phyloP scores from a whole-genome alignment of 23 tunicate genomes.

The Styela clava region DNA sequence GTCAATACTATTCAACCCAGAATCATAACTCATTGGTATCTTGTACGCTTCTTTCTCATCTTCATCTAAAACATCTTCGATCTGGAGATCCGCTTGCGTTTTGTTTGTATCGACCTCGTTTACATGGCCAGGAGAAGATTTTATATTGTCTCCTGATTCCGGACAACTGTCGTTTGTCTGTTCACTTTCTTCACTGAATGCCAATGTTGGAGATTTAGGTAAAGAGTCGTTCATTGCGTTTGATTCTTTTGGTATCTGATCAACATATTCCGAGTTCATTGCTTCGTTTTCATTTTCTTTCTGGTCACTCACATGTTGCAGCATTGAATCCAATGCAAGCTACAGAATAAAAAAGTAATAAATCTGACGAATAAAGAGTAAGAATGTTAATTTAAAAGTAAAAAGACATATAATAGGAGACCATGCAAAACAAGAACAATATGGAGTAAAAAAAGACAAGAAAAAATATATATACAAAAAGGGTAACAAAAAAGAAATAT shows the following conservation, averaged over 20 bases:
- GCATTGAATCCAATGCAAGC: not conserved
- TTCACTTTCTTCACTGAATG: not conserved
- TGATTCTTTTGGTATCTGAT: too few species aligned
- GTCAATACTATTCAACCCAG: slow-evolving; percentile 87
- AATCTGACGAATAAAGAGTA: not conserved
- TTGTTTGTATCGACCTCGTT: not conserved
- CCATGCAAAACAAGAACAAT: not conserved
- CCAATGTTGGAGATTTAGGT: not conserved
- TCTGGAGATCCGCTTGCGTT: not conserved
- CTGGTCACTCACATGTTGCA: not conserved
- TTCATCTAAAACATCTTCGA: not conserved
- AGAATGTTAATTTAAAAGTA: too few species aligned
- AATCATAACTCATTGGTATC: slow-evolving; percentile 78
- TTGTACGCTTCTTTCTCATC: slow-evolving; percentile 6
- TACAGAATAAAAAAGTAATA: not conserved
- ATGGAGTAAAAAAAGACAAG: too few species aligned
- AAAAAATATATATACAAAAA: too few species aligned
- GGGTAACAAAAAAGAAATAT: too few species aligned
- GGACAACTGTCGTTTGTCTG: not conserved
- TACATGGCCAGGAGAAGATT: not conserved
- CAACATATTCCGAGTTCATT: too few species aligned
- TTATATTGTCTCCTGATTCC: not conserved
- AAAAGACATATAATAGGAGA: not conserved
- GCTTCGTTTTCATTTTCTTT: not conserved
- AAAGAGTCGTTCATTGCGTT: not conserved